phyloP scores from a whole-genome alignment of 2,113 vertebrate genomes.

The Paramisgurnus dabryanus region DNA sequence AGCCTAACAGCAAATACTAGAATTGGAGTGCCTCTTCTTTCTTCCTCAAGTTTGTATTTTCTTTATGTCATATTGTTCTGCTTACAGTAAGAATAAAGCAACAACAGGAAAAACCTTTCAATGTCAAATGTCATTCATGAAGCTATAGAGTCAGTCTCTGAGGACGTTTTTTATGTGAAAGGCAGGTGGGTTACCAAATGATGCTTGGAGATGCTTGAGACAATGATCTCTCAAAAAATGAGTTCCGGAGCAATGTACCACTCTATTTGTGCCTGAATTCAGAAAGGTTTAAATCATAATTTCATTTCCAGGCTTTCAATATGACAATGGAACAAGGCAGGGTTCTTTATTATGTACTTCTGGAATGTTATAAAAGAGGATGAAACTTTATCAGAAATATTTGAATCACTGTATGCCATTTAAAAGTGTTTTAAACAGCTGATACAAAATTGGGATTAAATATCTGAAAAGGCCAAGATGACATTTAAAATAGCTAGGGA shows the following conservation, averaged over 20 bases:
- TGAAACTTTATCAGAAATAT: no score
- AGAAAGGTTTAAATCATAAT: neutral
- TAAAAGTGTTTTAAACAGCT: no score
- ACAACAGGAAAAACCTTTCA: conserved; percentile 12
- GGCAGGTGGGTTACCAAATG: conserved; percentile 8
- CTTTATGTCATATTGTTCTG: neutral
- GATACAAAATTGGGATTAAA: no score
- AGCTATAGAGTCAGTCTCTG: neutral
- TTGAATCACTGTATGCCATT: neutral
- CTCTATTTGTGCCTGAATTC: neutral
- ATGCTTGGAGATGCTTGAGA: conserved; percentile 27
- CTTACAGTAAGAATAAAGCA: neutral
- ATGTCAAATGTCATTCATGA: conserved; percentile 16
- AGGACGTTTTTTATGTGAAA: conserved; percentile 20
- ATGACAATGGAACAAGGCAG: neutral
- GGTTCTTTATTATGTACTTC: neutral
- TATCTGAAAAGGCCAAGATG: no score
- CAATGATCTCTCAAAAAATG: neutral
- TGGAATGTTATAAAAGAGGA: neutral
- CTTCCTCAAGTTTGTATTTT: neutral
- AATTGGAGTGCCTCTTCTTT: neutral
- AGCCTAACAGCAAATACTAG: neutral
- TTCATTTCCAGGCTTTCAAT: neutral
- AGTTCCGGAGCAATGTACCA: neutral
- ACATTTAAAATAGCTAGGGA: no score